Base-by-base conservation (phyloP, 2,888 invertebrate species). In the Drosophila parthenogenetica region DNA sequence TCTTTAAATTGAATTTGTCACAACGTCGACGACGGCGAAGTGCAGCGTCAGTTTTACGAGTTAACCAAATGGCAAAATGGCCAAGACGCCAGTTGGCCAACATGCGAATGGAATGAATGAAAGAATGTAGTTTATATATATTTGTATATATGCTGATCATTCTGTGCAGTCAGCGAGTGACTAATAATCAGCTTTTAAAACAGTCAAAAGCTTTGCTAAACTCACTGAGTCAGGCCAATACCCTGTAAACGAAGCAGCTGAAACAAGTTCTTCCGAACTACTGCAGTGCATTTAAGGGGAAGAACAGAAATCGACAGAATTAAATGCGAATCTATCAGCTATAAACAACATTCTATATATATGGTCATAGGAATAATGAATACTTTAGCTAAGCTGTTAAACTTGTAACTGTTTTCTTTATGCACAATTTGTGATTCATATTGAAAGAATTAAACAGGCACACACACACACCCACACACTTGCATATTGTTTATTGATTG, bases 1-100 rank as follows among this genome's bases (percentile, higher is more conserved):
- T 35, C 48, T 50, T 51, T 50, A 69, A 78, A 78, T 75, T 78
- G 60, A 48, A 69, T 75, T 75, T 73, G 63, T 63, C 63, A 63
- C 37, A 22, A 25, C 40, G 49, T 29, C 45, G 25, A 25, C 25
- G 25, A 7, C 25, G 25, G 25, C 7, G 40, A 37, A 74, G 22
- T 53, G 69, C 70, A 60, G 65, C 59, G 19, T 22, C 57, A 71
- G 57, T 63, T 57, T 63, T 55, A 68, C 29, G 58, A 49, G 46
- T 46, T 29, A 46, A 7, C 14, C 43, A 54, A 60, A 59, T 50
- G 45, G 54, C 49, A 40, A 64, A 57, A 32, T 49, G 45, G 65
- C 42, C 59, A 48, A 53, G 53, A 49, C 39, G 46, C 32, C 58
- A 71, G 64, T 54, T 50, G 50, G 46, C 72, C 49, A 49, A 61